These are phyloP conservation scores for Oscheius sp. DNA, from an alignment of 1,140 invertebrate genomes.

Conservation along the genomic window DNA sequence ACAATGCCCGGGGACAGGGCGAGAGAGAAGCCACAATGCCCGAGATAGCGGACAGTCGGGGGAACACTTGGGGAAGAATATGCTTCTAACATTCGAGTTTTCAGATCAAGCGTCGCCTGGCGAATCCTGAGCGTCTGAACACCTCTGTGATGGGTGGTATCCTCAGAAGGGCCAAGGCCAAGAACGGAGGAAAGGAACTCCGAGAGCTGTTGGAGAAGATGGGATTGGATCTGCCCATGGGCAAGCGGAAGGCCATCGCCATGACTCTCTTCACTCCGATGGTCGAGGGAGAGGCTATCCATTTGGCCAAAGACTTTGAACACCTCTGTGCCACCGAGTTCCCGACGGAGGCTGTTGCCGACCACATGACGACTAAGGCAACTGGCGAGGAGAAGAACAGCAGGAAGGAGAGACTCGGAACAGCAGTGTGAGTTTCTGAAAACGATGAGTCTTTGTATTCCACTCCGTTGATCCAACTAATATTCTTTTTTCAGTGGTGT, in stretches of 20 bases:
- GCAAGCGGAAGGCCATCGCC: conserved; percentile 10
- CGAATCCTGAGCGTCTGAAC: conserved; percentile 6
- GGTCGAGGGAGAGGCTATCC: conserved; percentile 2
- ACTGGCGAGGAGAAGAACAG: background rate
- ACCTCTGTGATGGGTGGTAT: conserved; percentile 15
- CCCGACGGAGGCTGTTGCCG: background rate
- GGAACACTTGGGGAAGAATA: background rate
- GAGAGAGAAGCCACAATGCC: background rate
- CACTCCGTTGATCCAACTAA: background rate
- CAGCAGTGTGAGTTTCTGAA: background rate
- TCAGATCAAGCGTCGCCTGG: conserved; percentile 5
- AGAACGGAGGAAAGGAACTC: conserved; percentile 7
- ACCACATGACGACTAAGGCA: background rate
- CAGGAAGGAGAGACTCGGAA: background rate
- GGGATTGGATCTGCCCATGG: conserved; percentile 1
- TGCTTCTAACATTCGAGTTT: background rate
- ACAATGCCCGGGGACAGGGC: background rate
- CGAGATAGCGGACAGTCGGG: background rate
- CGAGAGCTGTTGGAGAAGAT: background rate
- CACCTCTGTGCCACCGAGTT: background rate
- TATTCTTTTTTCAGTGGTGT: background rate
- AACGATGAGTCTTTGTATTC: background rate
- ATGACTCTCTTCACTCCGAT: conserved; percentile 16
- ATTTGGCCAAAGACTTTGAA: conserved; percentile 2
- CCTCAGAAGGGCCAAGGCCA: conserved; percentile 10